Evolutionary conservation across 2,888 invertebrate genomes (phyloP), one percentile per base, ranked within the genome.

Genomic region (Spilosoma lubricipeda): DNA sequence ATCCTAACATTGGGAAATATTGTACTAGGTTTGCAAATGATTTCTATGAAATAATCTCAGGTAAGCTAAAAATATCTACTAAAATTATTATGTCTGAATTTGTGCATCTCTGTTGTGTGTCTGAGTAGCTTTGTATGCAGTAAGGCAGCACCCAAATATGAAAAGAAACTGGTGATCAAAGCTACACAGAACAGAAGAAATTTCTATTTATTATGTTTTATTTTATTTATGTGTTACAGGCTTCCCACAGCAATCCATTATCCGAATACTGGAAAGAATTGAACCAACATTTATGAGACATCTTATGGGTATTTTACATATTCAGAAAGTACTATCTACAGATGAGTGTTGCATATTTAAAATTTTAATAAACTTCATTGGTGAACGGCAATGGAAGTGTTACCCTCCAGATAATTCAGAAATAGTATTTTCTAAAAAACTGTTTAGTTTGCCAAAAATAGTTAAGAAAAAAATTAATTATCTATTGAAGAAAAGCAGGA

Each of bases 261-360:
- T 88, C 59, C 92, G 85, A 67, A 88, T 94, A 82, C 77, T 95
- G 64, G 90, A 93, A 82, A 88, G 82, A 74, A 91, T 95, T 74
- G 88, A 94, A 83, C 95, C 95, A 73, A 81, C 88, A 64, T 94
- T 88, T 78, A 93, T 95, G 93, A 90, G 85, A 80, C 86, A 92
- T 72, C 79, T 91, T 4, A 81, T 95, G 66, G 93, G 92, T 42
- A 79, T 84, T 59, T 56, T 88, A 56, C 90, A 92, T 77, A 63
- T 91, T 27, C 86, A 91, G 74, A 84, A 82, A n/a, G 69, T 93
- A 70, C 81, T 93, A 0, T 71, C 79, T 18, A 87, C 87, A 56
- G 73, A 89, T 48, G 90, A 92, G 77, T 82, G 85, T 11, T 88
- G 93, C 79, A 86, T 93, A 30, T 85, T 93, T 30, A 87, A 77